Evolutionary conservation across 2,113 vertebrate genomes (phyloP), one percentile per base, ranked within the genome.

Genomic region (Anser brachyrhynchus): DNA sequence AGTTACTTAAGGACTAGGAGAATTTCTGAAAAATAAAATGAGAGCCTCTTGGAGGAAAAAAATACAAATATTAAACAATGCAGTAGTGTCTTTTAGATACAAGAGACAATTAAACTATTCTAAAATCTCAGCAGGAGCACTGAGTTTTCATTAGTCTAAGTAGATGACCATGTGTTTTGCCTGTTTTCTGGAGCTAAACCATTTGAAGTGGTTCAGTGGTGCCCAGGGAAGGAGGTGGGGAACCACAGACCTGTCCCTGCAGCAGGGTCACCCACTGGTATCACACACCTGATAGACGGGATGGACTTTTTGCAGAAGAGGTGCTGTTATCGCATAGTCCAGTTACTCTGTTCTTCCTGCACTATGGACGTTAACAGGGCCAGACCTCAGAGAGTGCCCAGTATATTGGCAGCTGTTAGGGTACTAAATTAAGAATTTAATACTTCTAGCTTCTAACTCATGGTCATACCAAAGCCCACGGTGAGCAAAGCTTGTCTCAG

Each of bases 1-100:
- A 95, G 92, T 95, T 94, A 92, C 79, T 97, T 80, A 93, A 90
- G 90, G 77, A 86, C 61, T 49, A 65, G 84, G 85, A 95, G 70
- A 16, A 33, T 57, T 6, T 6, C 65, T n/a, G 81, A 96, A 92
- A 96, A 85, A 93, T 16, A 62, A 70, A 79, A 72, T 57, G 91
- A 41, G 74, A 96, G 35, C 58, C 23, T 66, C 2, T 3, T 59
- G 29, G 25, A 21, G 55, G 67, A 86, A 8, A 64, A 43, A 58
- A 0, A 18, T 46, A 41, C 31, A 83, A 77, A 71, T 65, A 54
- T 43, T 35, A 35, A 84, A 18, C 57, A 37, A 57, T 10, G 20
- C 3, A 37, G 84, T 10, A 22, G 44, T 70, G 58, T 70, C 81
- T 70, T 87, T 67, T 71, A 88, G 33, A 58, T 18, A 51, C 20